phyloP scores from a whole-genome alignment of 2,888 invertebrate genomes.

The Frankliniella intonsa region DNA sequence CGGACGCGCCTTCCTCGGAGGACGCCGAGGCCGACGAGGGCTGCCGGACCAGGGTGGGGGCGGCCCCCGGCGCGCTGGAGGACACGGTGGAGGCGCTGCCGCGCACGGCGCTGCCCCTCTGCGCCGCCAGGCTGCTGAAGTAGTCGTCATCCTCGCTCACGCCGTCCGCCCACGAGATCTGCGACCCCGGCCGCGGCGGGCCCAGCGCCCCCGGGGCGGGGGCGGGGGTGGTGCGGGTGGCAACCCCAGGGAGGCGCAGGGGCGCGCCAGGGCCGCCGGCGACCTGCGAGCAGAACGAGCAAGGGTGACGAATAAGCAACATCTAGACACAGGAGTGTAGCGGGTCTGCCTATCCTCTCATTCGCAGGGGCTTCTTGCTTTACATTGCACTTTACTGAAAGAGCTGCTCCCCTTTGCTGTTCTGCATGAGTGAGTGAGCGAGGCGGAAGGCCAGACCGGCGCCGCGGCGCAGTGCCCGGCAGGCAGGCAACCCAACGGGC shows the following conservation, averaged over 20 bases:
- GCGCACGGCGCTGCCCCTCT: background rate
- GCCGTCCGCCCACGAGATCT: constrained; percentile 17
- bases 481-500: too few relatives aligned
- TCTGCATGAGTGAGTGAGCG: too few relatives aligned
- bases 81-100: constrained; percentile 10
- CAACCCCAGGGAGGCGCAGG: background rate
- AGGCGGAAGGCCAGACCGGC: too few relatives aligned
- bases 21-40: background rate
- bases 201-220: background rate
- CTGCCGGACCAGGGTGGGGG: background rate
- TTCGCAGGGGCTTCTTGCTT: too few relatives aligned
- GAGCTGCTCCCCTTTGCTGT: too few relatives aligned
- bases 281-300: background rate
- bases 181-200: background rate
- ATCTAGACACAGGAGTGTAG: too few relatives aligned
- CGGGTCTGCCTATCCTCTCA: too few relatives aligned
- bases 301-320: background rate
- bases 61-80: background rate
- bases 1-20: background rate
- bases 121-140: constrained; percentile 5
- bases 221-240: background rate
- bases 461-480: too few relatives aligned
- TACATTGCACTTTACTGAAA: too few relatives aligned
- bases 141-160: constrained; percentile 19
- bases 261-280: background rate